Evolutionary conservation across 2,888 invertebrate genomes (phyloP).

Genomic region (Cosmia trapezina): DNA sequence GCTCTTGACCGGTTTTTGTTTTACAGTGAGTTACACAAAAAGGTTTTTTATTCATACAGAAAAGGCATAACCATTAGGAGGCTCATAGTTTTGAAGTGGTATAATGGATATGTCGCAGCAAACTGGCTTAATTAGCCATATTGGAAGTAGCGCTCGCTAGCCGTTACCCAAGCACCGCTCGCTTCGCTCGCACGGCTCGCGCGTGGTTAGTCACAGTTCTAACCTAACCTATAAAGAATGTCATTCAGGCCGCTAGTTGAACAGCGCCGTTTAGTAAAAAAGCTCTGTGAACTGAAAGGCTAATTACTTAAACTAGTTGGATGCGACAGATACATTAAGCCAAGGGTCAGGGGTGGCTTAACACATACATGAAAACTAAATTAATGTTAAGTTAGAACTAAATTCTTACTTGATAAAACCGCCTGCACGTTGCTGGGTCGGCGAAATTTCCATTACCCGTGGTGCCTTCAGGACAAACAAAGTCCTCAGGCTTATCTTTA

Average conservation of each 20-base stretch:
- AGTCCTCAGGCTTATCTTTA: conserved; percentile 91
- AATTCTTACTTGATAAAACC: conserved; percentile 95
- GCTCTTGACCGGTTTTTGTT: no score
- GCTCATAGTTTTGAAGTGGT: not conserved
- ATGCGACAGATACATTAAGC: not conserved
- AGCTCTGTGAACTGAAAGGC: no score
- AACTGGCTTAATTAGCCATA: no score
- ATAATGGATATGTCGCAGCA: conserved; percentile 5
- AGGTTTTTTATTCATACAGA: conserved; percentile 1
- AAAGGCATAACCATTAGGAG: not conserved
- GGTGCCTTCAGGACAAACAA: conserved; percentile 94
- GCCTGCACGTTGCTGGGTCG: conserved; percentile 96
- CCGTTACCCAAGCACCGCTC: no score
- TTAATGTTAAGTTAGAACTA: not conserved
- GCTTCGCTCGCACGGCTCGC: no score
- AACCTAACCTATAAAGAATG: no score
- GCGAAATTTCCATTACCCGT: conserved; percentile 96
- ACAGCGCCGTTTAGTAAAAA: no score
- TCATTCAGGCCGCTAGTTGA: no score
- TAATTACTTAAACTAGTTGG: no score
- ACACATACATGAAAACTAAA: not conserved
- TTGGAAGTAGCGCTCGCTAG: no score
- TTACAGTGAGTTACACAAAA: conserved; percentile 19
- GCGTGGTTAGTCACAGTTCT: no score
- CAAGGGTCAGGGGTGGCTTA: no score